phyloP scores from a whole-genome alignment of 2,888 invertebrate species.

The Frankliniella intonsa region DNA sequence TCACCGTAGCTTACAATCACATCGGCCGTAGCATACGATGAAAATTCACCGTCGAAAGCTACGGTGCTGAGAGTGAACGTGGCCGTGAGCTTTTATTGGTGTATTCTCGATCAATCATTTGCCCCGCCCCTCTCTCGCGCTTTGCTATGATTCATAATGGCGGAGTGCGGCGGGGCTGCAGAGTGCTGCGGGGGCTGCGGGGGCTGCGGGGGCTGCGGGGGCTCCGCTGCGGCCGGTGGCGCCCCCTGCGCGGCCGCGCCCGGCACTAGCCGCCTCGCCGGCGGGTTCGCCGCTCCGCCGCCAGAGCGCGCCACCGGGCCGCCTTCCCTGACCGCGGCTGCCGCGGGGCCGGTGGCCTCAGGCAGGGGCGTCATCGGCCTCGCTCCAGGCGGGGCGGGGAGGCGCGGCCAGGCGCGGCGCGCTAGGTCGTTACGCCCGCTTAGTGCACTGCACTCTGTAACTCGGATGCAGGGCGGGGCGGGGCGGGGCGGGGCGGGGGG shows the following conservation, averaged over 20 bases:
- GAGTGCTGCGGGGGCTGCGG: too few relatives aligned
- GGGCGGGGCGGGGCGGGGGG: too few relatives aligned
- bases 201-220: not conserved
- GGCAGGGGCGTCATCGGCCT: not conserved
- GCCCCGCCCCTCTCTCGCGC: too few relatives aligned
- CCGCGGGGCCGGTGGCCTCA: constrained; percentile 6
- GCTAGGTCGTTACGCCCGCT: constrained; percentile 13
- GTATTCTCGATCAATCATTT: too few relatives aligned
- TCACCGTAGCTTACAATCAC: too few relatives aligned
- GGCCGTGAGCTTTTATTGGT: too few relatives aligned
- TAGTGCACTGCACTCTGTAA: not conserved
- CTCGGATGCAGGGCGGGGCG: not conserved
- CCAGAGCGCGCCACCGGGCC: not conserved
- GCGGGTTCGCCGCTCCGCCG: not conserved
- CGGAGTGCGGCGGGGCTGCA: too few relatives aligned
- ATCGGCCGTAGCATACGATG: too few relatives aligned
- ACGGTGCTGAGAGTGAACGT: too few relatives aligned
- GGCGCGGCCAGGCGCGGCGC: not conserved
- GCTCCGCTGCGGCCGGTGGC: not conserved
- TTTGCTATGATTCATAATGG: too few relatives aligned
- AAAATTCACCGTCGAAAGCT: too few relatives aligned
- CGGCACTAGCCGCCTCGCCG: not conserved
- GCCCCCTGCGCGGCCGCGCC: not conserved
- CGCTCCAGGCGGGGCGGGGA: not conserved
- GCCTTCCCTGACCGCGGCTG: not conserved